Conservation (phyloP, 2,797 vertebrate genomes). For the Sphenopsis melanotis region DNA sequence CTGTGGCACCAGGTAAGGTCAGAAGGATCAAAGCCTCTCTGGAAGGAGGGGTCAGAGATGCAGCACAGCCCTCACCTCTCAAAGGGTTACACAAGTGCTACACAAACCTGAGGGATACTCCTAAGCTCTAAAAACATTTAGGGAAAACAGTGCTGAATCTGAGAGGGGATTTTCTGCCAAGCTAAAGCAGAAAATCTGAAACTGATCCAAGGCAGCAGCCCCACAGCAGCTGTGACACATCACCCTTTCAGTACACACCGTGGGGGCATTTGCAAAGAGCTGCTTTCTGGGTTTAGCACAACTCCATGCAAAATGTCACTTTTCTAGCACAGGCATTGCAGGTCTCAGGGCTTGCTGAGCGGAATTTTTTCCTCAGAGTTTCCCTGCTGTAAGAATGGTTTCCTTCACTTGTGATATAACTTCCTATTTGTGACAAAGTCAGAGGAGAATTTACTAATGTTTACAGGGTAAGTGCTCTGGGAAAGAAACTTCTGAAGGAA, state of each 20-base stretch:
- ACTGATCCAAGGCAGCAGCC: background rate
- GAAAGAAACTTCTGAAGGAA: background rate
- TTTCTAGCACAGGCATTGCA: background rate
- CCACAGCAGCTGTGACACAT: background rate
- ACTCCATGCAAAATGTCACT: background rate
- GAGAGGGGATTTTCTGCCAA: background rate
- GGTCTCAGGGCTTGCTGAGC: background rate
- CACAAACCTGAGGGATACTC: background rate
- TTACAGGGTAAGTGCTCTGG: background rate
- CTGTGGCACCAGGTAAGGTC: background rate
- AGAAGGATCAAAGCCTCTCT: background rate
- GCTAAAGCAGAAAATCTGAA: background rate
- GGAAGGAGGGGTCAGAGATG: background rate
- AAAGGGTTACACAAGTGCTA: background rate
- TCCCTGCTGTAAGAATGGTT: background rate
- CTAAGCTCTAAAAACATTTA: background rate
- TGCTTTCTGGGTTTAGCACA: background rate
- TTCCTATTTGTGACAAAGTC: background rate
- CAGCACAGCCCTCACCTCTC: background rate
- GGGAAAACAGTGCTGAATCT: background rate
- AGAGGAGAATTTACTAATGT: background rate
- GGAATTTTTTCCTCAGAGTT: background rate
- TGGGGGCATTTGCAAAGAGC: background rate
- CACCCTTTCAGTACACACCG: accelerated
- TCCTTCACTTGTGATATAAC: background rate